Evolutionary conservation across 2,113 vertebrate species (phyloP).

Genomic region (Silurus meridionalis): DNA sequence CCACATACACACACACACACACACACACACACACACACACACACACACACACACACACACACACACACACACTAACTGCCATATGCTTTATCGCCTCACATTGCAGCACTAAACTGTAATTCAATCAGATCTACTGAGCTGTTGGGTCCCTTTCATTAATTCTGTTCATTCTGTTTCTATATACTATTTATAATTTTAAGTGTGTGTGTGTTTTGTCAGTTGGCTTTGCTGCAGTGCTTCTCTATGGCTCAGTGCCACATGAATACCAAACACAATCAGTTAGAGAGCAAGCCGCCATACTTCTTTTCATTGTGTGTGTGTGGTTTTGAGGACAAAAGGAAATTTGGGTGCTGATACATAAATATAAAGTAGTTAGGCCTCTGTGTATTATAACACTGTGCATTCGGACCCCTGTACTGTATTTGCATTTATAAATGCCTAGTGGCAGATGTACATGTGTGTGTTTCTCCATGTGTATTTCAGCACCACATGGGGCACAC

Average conservation of each 20-base stretch:
- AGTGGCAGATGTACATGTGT: neutral
- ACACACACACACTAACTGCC: slow-evolving; percentile 29
- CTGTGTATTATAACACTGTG: neutral
- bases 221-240: slow-evolving; percentile 48
- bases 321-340: neutral
- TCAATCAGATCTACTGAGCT: neutral
- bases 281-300: slow-evolving; percentile 38
- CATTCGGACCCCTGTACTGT: neutral
- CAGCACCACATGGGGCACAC: neutral
- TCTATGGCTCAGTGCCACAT: slow-evolving; percentile 48
- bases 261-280: slow-evolving; percentile 54
- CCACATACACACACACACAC: slow-evolving; percentile 47
- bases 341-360: neutral
- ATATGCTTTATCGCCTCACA: slow-evolving; percentile 24
- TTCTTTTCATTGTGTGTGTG: slow-evolving; percentile 15
- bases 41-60: slow-evolving; percentile 41
- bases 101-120: neutral
- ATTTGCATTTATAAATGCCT: neutral
- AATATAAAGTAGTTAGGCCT: neutral
- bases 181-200: neutral
- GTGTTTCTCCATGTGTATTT: neutral
- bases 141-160: neutral
- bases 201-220: slow-evolving; percentile 9
- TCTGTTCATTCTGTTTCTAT: neutral
- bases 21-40: slow-evolving; percentile 43